Conservation (phyloP, 2,113 vertebrate genomes). For the Rafetus swinhoei region DNA sequence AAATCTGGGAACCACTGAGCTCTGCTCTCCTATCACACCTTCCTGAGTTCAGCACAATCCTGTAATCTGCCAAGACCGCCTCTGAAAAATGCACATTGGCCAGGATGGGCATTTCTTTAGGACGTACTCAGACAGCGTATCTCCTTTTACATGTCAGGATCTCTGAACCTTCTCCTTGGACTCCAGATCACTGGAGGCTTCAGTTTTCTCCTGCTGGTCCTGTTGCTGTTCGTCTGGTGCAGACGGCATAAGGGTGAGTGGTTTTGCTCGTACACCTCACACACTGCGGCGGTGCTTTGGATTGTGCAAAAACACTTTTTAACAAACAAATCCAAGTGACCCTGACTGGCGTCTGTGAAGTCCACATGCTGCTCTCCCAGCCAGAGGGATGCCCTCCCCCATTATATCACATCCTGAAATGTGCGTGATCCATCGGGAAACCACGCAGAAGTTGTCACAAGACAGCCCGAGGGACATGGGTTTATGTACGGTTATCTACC, state of each 20-base stretch:
- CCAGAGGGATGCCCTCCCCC: background rate
- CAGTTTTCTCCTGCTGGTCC: background rate
- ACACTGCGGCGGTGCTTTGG: background rate
- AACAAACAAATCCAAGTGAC: background rate
- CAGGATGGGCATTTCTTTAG: background rate
- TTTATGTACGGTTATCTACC: background rate
- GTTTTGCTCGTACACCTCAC: background rate
- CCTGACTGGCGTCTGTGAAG: background rate
- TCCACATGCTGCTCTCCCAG: background rate
- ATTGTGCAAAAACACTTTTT: background rate
- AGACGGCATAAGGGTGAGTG: background rate
- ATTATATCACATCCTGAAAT: background rate
- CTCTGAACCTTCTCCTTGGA: background rate
- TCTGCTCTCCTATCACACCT: background rate
- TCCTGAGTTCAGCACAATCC: background rate
- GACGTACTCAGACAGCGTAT: background rate
- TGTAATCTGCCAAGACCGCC: background rate
- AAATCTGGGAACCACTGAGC: too few species aligned
- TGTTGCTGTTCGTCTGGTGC: background rate
- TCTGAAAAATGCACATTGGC: background rate
- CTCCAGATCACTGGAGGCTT: background rate
- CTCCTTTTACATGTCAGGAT: background rate
- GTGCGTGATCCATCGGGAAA: background rate
- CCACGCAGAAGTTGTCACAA: background rate
- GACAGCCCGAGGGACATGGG: background rate